phyloP scores from a whole-genome alignment of 2,113 vertebrate genomes.

The Regulus satrapa region DNA sequence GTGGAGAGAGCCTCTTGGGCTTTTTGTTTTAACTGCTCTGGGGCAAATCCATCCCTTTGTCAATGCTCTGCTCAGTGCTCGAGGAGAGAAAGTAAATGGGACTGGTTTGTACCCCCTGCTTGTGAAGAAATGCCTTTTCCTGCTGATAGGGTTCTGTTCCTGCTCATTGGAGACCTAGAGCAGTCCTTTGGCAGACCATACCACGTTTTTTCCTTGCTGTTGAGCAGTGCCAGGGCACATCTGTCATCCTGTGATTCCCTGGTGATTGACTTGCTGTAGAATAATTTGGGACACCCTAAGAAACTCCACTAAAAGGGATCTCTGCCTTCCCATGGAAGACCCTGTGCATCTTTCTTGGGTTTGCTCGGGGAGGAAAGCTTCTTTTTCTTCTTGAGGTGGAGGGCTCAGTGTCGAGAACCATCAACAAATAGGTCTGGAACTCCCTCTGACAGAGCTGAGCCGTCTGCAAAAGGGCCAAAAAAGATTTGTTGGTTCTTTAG shows the following conservation, averaged over 20 bases:
- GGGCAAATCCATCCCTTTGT: background rate
- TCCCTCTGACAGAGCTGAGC: background rate
- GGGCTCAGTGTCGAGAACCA: background rate
- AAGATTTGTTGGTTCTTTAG: background rate
- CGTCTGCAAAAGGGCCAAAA: background rate
- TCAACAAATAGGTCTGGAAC: background rate
- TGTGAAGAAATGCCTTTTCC: background rate
- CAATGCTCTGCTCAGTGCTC: background rate
- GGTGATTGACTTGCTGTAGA: background rate
- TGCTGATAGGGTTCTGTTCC: background rate
- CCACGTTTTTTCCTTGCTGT: background rate
- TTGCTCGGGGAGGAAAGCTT: background rate
- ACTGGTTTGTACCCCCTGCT: background rate
- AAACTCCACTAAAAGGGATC: background rate
- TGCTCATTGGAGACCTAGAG: rapidly evolving
- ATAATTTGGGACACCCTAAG: background rate
- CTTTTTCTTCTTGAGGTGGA: background rate
- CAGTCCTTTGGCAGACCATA: background rate
- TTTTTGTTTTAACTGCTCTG: conserved; percentile 25
- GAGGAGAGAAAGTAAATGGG: background rate
- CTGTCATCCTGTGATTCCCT: background rate
- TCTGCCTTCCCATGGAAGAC: background rate
- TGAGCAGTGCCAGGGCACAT: background rate
- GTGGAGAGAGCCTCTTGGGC: background rate
- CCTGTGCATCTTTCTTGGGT: background rate